phyloP scores from a whole-genome alignment of 2,888 invertebrate species.

The Sceliomorpha sp. region DNA sequence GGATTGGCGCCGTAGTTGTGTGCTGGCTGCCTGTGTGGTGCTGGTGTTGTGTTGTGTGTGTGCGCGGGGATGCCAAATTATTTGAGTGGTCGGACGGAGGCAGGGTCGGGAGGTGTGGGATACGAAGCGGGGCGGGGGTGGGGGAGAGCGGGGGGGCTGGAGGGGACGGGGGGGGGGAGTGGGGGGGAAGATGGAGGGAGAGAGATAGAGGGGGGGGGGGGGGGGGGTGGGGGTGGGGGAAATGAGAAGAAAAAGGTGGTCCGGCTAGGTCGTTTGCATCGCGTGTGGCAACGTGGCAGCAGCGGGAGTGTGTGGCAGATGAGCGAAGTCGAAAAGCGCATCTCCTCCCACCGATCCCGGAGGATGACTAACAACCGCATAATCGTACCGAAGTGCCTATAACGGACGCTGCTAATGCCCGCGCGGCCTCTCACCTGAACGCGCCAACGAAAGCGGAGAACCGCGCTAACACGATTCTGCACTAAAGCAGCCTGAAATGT shows the following conservation, averaged over 20 bases:
- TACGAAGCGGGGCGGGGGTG: too few relatives aligned
- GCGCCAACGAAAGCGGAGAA: constrained; percentile 32
- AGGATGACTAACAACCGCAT: constrained; percentile 67
- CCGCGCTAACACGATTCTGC: constrained; percentile 42
- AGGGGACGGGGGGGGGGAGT: too few relatives aligned
- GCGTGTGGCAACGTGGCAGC: constrained; percentile 58
- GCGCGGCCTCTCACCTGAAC: constrained; percentile 24
- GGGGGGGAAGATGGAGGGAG: too few relatives aligned
- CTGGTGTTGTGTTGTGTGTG: too few relatives aligned
- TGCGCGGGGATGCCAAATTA: too few relatives aligned
- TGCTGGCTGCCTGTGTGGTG: too few relatives aligned
- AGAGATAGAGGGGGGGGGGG: too few relatives aligned
- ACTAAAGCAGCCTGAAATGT: constrained; percentile 19
- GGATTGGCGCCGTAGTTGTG: too few relatives aligned
- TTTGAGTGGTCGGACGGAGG: too few relatives aligned
- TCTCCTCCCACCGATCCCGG: constrained; percentile 63
- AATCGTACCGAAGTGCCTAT: constrained; percentile 62
- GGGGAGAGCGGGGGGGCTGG: too few relatives aligned
- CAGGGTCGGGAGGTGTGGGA: too few relatives aligned
- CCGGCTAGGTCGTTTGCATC: constrained; percentile 18
- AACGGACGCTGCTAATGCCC: constrained; percentile 33
- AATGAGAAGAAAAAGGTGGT: constrained; percentile 10
- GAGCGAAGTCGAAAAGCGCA: constrained; percentile 60
- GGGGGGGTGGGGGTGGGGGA: too few relatives aligned
- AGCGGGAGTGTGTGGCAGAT: constrained; percentile 55